These are phyloP conservation scores for Caenorhabditis briggsae DNA, from an alignment of 1,140 invertebrate species.

Conservation along the genomic window DNA sequence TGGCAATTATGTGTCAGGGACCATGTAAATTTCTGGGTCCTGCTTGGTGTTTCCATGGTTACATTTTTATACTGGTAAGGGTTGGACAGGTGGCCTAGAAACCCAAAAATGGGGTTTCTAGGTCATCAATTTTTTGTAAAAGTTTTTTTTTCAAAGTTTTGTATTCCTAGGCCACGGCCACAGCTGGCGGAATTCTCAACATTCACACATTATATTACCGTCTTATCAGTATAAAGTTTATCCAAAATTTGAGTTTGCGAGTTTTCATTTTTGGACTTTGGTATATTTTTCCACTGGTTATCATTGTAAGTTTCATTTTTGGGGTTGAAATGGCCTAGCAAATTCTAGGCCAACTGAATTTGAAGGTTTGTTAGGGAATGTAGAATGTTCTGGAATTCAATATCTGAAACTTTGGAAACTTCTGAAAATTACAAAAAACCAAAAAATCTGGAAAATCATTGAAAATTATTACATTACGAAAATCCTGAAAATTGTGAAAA, in stretches of 20 bases:
- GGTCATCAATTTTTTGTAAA: too few relatives aligned
- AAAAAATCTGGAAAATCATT: too few relatives aligned
- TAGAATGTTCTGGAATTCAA: too few relatives aligned
- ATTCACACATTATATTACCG: conserved; percentile 17
- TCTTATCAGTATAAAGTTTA: conserved; percentile 9
- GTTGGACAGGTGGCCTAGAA: neutral
- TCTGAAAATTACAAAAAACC: too few relatives aligned
- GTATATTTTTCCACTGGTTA: neutral
- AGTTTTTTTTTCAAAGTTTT: too few relatives aligned
- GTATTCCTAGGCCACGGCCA: neutral
- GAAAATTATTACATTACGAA: too few relatives aligned
- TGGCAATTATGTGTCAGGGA: conserved; percentile 31
- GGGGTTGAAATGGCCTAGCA: neutral
- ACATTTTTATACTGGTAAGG: conserved; percentile 28
- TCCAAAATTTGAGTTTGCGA: neutral
- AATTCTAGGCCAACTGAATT: too few relatives aligned
- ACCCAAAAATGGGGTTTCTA: neutral
- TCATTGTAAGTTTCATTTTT: conserved; percentile 12
- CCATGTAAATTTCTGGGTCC: conserved; percentile 3
- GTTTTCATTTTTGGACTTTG: conserved; percentile 6
- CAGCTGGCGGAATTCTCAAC: neutral
- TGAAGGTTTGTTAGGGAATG: too few relatives aligned
- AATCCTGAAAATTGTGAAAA: too few relatives aligned
- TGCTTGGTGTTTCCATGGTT: conserved; percentile 30
- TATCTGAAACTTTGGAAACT: too few relatives aligned